Evolutionary conservation across 2,113 vertebrate species (phyloP), one percentile per base, ranked within the genome.

Genomic region (Oreochromis tanganicae): DNA sequence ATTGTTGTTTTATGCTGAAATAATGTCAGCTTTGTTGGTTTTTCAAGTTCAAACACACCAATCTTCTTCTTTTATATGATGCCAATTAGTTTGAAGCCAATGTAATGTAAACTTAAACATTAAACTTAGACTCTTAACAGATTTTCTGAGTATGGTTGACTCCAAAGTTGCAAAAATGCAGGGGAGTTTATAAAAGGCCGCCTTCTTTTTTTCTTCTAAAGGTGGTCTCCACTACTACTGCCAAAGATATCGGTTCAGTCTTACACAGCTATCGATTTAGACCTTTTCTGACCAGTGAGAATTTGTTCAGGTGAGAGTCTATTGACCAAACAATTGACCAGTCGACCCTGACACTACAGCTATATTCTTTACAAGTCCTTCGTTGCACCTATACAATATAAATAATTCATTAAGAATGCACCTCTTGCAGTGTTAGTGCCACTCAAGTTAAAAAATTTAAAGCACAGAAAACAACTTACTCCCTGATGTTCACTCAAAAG

Each of bases 131-230:
- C 14, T 17, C 16, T 36, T 75, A 75, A 50, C 24, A 50, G 24
- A 50, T 27, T 50, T 78, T 19, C 24, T 4, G 46, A 19, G 43
- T 19, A 32, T 50, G 43, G 6, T 19, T 1, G 24, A 78, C 9
- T 32, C 16, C 24, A 78, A 29, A 78, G 43, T 12, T 78, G 24
- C 27, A 29, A 78, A 50, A 78, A 1, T 6, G 9, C 21, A 2
- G 68, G 14, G 21, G 41, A 73, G 68, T 27, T 73, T 4, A 43
- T 36, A 43, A 24, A 43, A 43, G 9, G 12, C 66, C 14, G 9
- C 24, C 4, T 16, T 46, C 24, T 2, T 2, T 4, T 17, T 16
- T 0, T 0, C 1, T 0, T 19, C 12, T 43, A 29, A 17, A 29
- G 24, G 43, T 75, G 24, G 43, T 17, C 71, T 50, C 71, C 1